These are phyloP conservation scores for Drosophila insularis DNA, from an alignment of 1,140 invertebrate species.

Conservation along the genomic window DNA sequence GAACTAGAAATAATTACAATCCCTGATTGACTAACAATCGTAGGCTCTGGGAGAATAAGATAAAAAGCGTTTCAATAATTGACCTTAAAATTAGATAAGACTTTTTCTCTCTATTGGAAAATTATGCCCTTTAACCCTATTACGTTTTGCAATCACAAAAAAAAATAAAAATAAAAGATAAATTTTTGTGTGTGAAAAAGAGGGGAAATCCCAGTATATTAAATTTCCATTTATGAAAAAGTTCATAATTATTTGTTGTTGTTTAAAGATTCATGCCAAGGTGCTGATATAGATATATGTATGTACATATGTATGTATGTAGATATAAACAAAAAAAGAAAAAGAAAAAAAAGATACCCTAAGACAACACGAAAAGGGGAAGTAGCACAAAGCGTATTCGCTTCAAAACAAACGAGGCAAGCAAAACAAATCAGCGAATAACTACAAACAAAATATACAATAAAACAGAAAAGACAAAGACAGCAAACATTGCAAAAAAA, in stretches of 20 bases:
- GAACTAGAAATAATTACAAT: too few relatives aligned
- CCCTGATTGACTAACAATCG: too few relatives aligned
- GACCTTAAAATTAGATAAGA: too few relatives aligned
- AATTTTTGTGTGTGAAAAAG: too few relatives aligned
- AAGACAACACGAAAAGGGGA: neutral
- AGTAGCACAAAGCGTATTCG: conserved; percentile 39
- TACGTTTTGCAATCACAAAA: too few relatives aligned
- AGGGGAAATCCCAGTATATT: conserved; percentile 24
- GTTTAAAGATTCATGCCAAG: conserved; percentile 61
- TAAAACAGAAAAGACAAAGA: conserved; percentile 10
- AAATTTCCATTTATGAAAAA: conserved; percentile 66
- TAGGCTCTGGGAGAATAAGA: too few relatives aligned
- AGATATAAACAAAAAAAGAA: conserved; percentile 39
- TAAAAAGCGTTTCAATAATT: too few relatives aligned
- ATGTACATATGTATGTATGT: too few relatives aligned
- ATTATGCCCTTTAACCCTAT: too few relatives aligned
- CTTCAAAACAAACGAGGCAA: conserved; percentile 54
- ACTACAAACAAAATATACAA: conserved; percentile 18
- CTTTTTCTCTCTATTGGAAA: too few relatives aligned
- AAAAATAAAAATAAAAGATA: too few relatives aligned
- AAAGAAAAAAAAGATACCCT: conserved; percentile 16
- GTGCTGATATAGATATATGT: conserved; percentile 48
- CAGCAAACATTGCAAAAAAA: conserved; percentile 23
- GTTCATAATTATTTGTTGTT: conserved; percentile 54
- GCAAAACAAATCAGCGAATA: conserved; percentile 61